Base-by-base conservation (phyloP, 1,140 invertebrate genomes). In the Eulimnadia texana region DNA sequence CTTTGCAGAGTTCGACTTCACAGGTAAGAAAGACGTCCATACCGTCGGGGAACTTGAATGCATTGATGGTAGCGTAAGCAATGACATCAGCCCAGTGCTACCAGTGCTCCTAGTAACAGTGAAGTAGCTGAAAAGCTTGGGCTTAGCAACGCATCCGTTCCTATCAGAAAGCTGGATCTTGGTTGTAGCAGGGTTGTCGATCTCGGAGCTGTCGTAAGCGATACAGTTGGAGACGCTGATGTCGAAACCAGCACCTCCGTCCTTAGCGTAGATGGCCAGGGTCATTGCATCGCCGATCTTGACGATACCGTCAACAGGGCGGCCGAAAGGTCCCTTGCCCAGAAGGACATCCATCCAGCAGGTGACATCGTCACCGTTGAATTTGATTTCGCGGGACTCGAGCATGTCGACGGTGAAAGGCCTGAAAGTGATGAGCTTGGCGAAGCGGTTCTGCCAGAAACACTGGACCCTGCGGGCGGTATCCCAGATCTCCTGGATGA, bases 301-400 rank as follows among this genome's bases (percentile, higher is more conserved):
- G 9, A 86, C 80, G 1, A 80, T 77, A 53, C 78, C 77, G 62
- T 42, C 33, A 42, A 42, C 33, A 16, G 33, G 33, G 16, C 33
- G 33, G 16, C 33, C 33, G 16, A 42, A 42, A 16, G 33, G 33
- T 42, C 79, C 74, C 58, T 77, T 71, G 66, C 84, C 84, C 64
- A 77, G 78, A 61, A 84, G 82, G 59, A 86, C 84, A 64, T 85
- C 83, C 84, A 86, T 86, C 84, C 84, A 86, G 71, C 83, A 85
- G 64, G 84, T 79, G 0, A 86, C 75, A 2, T 78, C 77, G 2
- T 80, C 79, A 10, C 68, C 67, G 23, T 75, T 76, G 0, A 76
- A 73, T 1, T 81, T 79, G 11, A 81, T 77, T 42, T 42, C 33
- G 33, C 33, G 33, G 33, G 82, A 76, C 0, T 84, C 81, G 20